Base-by-base conservation (phyloP, 1,140 invertebrate genomes). In the Lordiphosa collinella region DNA sequence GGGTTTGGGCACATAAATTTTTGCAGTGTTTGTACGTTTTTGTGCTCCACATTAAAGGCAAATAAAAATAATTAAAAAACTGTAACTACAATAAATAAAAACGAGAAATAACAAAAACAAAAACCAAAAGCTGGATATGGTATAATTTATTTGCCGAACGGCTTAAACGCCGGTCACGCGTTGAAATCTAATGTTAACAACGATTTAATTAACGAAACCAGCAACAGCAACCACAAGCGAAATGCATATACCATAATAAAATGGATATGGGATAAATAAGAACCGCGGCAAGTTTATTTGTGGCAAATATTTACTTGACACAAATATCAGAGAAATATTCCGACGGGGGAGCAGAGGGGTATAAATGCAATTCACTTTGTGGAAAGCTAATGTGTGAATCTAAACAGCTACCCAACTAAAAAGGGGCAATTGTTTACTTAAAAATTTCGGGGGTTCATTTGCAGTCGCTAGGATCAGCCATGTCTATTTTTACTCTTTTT, bases 181-280 rank as follows among this genome's bases (percentile, higher is more conserved):
- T 64, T 52, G 18, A 78, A 84, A 78, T 62, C 78, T 84, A 82
- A 82, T 82, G 78, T 84, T 82, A 84, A 82, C 78, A 82, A 78
- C 68, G 68, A 58, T 82, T 82, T 82, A 82, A 82, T 82, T 82
- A 82, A 78, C 51, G 48, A 18, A 48, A 29, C 41, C 53, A 41
- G 41, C 12, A 64, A 35, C 18, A 51, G 43, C 35, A 59, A 14
- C 46, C 38, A 35, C 46, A n/a, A 73, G 69, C 69, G 50, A 62
- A 71, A 73, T 41, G 40, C 59, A 63, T 64, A 41, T 53, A 59
- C 50, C 38, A 52, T 59, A 25, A 50, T 49, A 64, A 57, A 34
- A 49, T 56, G 38, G 48, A 38, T 46, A 44, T 66, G 51, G 73
- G 58, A 65, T 76, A 71, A 76, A 58, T 49, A 47, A 44, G 38